A percentile compares a stretch with the other conserved stretches of the same genome.
Conservation (phyloP, 2,113 vertebrate species). For the Anas platyrhynchos region DNA sequence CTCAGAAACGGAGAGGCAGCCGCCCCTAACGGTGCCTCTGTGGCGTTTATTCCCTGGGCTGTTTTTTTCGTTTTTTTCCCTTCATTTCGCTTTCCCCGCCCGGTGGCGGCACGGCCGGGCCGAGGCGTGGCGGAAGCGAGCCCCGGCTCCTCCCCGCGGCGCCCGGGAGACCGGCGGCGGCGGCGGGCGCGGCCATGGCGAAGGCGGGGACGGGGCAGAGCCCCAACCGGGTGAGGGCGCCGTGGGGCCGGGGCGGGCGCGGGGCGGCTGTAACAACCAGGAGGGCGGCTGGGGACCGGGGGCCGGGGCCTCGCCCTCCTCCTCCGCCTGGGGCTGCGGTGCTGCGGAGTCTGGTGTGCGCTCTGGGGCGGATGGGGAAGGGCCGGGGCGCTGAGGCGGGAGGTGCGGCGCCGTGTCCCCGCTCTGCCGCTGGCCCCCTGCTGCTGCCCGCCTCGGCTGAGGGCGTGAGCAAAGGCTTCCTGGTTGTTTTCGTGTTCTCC, state of each 20-base stretch:
- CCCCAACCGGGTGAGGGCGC: neutral
- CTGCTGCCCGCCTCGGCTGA: neutral
- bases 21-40: too few species aligned
- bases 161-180: neutral
- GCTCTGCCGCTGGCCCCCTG: neutral
- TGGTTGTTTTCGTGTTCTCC: fast-evolving
- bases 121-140: neutral
- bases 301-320: neutral
- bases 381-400: neutral
- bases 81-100: neutral
- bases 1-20: neutral
- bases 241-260: neutral
- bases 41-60: neutral
- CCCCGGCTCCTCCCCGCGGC: neutral
- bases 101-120: neutral
- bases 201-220: too few species aligned
- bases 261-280: neutral
- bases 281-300: neutral
- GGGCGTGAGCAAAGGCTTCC: neutral
- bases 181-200: neutral
- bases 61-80: too few species aligned
- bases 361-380: neutral
- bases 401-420: neutral
- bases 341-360: neutral
- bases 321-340: too few species aligned